Base-by-base conservation (phyloP, 2,888 invertebrate species). In the Trissolcus brochymenae region DNA sequence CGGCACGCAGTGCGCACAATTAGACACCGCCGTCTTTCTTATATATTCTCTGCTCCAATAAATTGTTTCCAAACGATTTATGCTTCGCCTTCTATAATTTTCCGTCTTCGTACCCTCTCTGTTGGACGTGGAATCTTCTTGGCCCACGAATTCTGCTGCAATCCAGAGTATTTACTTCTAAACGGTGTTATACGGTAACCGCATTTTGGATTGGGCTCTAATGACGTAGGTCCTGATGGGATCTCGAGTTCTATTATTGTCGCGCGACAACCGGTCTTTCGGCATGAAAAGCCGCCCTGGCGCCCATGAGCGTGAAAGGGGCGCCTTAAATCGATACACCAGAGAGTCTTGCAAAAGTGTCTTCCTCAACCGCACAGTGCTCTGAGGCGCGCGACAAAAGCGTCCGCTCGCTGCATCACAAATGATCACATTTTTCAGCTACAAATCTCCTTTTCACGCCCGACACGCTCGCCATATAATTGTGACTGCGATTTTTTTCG, bases 361-460 rank as follows among this genome's bases (percentile, higher is more conserved):
- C 82, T 83, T 77, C 82, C 78, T 79, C 81, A 84, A 84, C 82
- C 74, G 72, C 76, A 46, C 16, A 3, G 4, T 2, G 21, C 17
- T 51, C 7, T 14, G 51, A 51, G 51, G 46, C 78, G 64, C 57
- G 73, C 70, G 79, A 82, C 84, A 84, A 84, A 82, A 78, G 79
- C 76, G 76, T 61, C 61, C 79, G 73, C 51, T 64, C 56, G 51
- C 14, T 60, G 68, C 76, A 67, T 72, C 80, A 60, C 70, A 82
- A 82, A 82, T 81, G 82, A 84, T 83, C 82, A n/a, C n/a, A 80
- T 81, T 83, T 80, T 80, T 78, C 78, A 76, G 70, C 72, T 79
- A 80, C 76, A 76, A 80, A 81, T 76, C 76, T 77, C 79, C 74
- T 79, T 79, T 78, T 80, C 79, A 80, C 77, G 76, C 66, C 70